phyloP scores from a whole-genome alignment of 2,797 vertebrate species.

The Bradypodion pumilum region DNA sequence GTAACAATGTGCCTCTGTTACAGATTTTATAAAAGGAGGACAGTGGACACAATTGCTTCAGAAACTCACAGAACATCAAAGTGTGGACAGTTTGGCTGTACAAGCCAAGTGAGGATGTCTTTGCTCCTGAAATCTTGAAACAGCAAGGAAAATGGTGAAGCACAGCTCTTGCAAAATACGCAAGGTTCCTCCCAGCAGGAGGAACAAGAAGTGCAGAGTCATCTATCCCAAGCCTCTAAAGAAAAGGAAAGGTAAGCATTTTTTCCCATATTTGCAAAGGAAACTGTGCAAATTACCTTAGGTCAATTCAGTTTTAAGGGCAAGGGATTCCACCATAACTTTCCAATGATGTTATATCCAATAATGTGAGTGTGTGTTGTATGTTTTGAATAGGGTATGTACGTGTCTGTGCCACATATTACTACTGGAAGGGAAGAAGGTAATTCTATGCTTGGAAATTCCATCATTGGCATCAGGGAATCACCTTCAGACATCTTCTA shows the following conservation, averaged over 20 bases:
- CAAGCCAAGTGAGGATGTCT: background rate
- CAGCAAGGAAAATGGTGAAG: background rate
- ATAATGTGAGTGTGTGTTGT: background rate
- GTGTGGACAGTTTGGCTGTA: background rate
- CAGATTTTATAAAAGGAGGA: conserved; percentile 16
- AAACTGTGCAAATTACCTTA: no score
- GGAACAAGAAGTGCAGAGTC: background rate
- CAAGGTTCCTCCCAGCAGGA: conserved; percentile 24
- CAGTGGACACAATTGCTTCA: background rate
- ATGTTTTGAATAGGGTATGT: conserved; percentile 18
- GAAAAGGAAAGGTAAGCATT: conserved; percentile 18
- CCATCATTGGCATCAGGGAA: background rate
- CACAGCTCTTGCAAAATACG: background rate
- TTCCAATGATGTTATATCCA: background rate
- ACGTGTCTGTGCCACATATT: conserved; percentile 34
- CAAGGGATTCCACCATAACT: background rate
- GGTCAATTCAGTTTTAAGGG: background rate
- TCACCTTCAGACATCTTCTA: background rate
- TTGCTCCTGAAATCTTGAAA: conserved; percentile 12
- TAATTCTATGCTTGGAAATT: background rate
- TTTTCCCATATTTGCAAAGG: no score
- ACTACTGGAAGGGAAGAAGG: conserved; percentile 24
- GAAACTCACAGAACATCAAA: conserved; percentile 18
- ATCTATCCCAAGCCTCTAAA: background rate
- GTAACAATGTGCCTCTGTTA: conserved; percentile 13